Percentiles rank a stretch among this genome's conserved stretches.
phyloP scores from a whole-genome alignment of 1,140 invertebrate genomes.

The Dinoponera quadriceps region DNA sequence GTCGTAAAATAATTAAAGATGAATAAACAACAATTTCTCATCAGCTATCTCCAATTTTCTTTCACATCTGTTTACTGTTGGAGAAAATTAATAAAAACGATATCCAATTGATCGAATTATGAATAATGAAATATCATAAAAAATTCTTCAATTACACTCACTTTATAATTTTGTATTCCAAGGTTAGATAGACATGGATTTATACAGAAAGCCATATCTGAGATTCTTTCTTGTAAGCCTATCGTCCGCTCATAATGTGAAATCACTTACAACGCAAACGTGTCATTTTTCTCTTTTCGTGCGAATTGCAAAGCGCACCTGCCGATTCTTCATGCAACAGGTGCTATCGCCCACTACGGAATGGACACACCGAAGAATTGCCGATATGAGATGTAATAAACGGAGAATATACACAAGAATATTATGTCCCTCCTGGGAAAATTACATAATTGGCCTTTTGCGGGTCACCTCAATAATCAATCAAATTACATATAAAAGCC shows the following conservation, averaged over 20 bases:
- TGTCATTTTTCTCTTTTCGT: no score
- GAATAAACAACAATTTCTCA: background rate
- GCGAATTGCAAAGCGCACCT: background rate
- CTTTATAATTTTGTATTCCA: no score
- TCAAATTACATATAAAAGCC: background rate
- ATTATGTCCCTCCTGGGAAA: background rate
- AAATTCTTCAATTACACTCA: no score
- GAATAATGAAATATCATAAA: no score
- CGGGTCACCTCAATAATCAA: constrained; percentile 4
- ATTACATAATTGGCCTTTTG: background rate
- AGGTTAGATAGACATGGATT: no score
- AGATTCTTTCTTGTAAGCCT: no score
- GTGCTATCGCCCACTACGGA: background rate
- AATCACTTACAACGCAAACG: no score
- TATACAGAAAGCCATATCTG: no score
- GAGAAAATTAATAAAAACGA: no score
- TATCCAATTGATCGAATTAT: no score
- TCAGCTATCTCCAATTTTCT: background rate
- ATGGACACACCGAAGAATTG: background rate
- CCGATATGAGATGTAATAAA: background rate
- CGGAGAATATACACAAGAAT: background rate
- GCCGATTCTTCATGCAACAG: background rate
- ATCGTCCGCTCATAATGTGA: no score
- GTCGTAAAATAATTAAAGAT: background rate
- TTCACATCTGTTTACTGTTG: background rate